A percentile compares a stretch with the other conserved stretches of the same genome.
These are phyloP conservation scores for Lophotis ruficrista DNA, from an alignment of 2,113 vertebrate genomes.

Conservation along the genomic window DNA sequence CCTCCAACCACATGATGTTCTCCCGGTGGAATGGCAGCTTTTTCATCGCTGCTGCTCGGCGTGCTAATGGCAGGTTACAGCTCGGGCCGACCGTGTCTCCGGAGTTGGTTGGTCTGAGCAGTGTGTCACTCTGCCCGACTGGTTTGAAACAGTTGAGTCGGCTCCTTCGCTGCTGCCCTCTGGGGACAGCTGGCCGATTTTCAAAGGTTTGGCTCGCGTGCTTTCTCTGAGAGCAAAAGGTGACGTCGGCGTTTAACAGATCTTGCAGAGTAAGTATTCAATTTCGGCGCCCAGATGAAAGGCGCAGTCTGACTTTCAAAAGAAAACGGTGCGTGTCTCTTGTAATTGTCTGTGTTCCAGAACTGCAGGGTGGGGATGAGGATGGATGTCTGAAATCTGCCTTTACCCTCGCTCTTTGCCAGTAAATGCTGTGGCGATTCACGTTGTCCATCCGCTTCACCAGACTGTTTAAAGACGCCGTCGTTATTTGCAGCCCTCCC, in stretches of 20 bases:
- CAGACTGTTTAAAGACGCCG: not conserved
- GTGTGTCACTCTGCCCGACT: not conserved
- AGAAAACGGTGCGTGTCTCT: not conserved
- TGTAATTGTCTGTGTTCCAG: not conserved
- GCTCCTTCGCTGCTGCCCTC: not conserved
- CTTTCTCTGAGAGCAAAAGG: not conserved
- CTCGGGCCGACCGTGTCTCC: not conserved
- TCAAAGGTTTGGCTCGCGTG: not conserved
- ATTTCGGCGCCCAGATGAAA: not conserved
- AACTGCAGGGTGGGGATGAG: not conserved
- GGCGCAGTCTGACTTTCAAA: not conserved
- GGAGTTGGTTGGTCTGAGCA: not conserved
- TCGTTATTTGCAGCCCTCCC: not conserved
- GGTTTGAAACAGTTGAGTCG: not conserved
- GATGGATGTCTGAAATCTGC: not conserved
- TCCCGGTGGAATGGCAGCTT: not conserved
- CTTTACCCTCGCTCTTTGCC: not conserved
- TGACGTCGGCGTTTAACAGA: not conserved
- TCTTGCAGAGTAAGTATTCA: not conserved
- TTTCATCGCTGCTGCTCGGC: rapidly evolving
- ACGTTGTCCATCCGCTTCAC: not conserved
- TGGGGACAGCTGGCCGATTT: not conserved
- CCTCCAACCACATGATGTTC: rapidly evolving
- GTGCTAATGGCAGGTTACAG: not conserved
- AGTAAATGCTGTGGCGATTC: not conserved